A percentile compares a stretch with the other conserved stretches of the same genome.
These are phyloP conservation scores for Microctenopoma steveboyesi DNA, from an alignment of 2,797 vertebrate species.

Conservation along the genomic window DNA sequence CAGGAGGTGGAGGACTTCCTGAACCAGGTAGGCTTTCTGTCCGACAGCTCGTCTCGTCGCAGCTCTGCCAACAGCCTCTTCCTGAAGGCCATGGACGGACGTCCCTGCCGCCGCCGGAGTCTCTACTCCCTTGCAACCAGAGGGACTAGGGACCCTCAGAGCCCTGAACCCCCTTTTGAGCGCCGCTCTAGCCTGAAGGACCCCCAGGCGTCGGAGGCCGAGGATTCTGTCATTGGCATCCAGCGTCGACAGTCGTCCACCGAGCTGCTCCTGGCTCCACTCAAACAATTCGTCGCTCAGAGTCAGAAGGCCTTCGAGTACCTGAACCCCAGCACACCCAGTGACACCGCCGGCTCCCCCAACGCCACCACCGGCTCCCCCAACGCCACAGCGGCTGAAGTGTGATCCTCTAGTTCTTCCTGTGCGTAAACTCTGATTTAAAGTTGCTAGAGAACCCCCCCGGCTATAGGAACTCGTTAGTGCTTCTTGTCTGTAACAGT, in stretches of 20 bases:
- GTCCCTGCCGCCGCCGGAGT: conserved; percentile 71
- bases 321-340: conserved; percentile 65
- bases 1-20: conserved; percentile 75
- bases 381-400: background rate
- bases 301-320: conserved; percentile 81
- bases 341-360: too few species aligned
- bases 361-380: too few species aligned
- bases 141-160: conserved; percentile 22
- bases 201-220: conserved; percentile 21
- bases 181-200: conserved; percentile 65
- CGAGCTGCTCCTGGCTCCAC: conserved; percentile 73
- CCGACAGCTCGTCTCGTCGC: conserved; percentile 51
- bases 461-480: too few species aligned
- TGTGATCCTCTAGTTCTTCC: too few species aligned
- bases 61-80: conserved; percentile 72
- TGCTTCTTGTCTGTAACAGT: too few species aligned
- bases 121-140: conserved; percentile 46
- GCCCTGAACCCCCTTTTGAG: conserved; percentile 35
- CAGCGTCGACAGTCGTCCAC: conserved; percentile 61
- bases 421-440: too few species aligned
- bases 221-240: conserved; percentile 8
- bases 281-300: conserved; percentile 79
- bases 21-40: conserved; percentile 62
- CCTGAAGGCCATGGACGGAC: conserved; percentile 78
- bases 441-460: too few species aligned